Base-by-base conservation (phyloP, 2,113 vertebrate genomes). In the Gymnobelideus leadbeateri region DNA sequence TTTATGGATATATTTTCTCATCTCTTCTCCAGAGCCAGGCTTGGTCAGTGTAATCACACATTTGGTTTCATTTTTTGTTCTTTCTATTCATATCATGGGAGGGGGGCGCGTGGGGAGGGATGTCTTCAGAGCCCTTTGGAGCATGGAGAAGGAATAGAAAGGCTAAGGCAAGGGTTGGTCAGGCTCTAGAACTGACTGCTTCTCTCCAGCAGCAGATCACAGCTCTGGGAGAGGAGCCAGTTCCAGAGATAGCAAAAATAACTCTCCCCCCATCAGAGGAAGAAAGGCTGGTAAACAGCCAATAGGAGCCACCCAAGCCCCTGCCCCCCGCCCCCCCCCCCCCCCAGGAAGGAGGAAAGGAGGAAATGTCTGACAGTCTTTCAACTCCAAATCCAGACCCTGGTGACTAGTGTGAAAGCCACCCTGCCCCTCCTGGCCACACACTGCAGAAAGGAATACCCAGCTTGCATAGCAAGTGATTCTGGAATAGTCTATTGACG, bases 151-250 rank as follows among this genome's bases (percentile, higher is more conserved):
- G 19, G 7, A 43, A 43, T 43, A 84, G n/a, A 43, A 21, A 21
- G 43, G 68, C n/a, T 43, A 84, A 1, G 21, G n/a, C 68, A 84
- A 43, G n/a, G n/a, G n/a, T 0, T 84, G 68, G 68, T 53, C 21
- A 55, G 0, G 8, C 51, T 26, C 68, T 3, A 12, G 37, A 92
- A 95, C 37, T 10, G 53, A 54, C 92, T 93, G 8, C 23, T 94
- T 43, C 92, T 77, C 84, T 94, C n/a, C 90, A 51, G 55, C 37
- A n/a, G 91, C 51, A 91, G 61, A 84, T 96, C 94, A 47, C 47
- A 95, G 92, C 89, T 31, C 51, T 43, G 91, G 94, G 51, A 91
- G 68, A 93, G 91, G 12, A 84, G 57, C 50, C 31, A 21, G 47
- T 0, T 0, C 92, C 96, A 77, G 46, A 93, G 89, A 94, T 91